phyloP scores from a whole-genome alignment of 2,113 vertebrate species.

The Colaptes auratus region DNA sequence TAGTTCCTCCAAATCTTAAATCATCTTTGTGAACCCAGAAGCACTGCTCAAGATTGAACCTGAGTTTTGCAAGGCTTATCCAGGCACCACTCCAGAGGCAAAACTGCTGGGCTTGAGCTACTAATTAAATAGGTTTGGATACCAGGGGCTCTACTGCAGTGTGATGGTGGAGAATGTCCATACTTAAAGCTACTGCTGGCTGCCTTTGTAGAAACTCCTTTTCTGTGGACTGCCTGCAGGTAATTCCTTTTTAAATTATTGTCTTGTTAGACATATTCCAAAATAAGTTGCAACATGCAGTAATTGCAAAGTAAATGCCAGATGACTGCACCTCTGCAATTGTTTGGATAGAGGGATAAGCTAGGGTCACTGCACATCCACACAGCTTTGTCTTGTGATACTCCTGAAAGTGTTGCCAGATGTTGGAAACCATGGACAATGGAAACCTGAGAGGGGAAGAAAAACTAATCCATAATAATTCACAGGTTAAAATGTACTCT shows the following conservation, averaged over 20 bases:
- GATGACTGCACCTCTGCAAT: not conserved
- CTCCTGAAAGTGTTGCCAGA: not conserved
- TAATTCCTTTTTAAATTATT: not conserved
- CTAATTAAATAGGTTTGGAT: not conserved
- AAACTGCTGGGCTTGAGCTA: not conserved
- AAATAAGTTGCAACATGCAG: not conserved
- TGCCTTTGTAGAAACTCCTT: not conserved
- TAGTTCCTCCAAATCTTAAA: not conserved
- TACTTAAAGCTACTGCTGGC: not conserved
- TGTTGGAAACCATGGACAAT: not conserved
- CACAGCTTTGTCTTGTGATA: not conserved
- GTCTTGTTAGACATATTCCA: not conserved
- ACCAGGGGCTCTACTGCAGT: not conserved
- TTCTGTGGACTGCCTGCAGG: not conserved
- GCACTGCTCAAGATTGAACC: not conserved
- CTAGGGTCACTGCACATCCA: not conserved
- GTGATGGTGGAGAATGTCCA: not conserved
- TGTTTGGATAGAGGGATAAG: not conserved
- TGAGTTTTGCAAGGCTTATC: not conserved
- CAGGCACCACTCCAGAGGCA: not conserved
- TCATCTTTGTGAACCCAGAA: constrained; percentile 8
- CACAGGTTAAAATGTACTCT: not conserved
- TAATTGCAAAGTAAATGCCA: not conserved
- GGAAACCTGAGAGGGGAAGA: not conserved
- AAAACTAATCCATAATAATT: not conserved